Conservation (phyloP, 1,140 invertebrate species). For the Heliconius hewitsoni region DNA sequence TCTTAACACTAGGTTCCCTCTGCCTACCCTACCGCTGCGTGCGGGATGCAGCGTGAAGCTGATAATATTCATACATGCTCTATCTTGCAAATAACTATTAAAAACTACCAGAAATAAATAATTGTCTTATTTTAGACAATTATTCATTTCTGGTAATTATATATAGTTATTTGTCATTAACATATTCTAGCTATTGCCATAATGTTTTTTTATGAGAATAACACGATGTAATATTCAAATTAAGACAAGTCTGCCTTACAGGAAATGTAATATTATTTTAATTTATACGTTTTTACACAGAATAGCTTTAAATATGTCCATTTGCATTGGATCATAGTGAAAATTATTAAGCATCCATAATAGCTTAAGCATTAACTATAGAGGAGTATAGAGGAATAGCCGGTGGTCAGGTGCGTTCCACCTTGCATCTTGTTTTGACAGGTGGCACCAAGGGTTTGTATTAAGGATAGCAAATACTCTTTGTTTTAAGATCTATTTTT, state of each 20-base stretch:
- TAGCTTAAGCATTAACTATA: constrained; percentile 25
- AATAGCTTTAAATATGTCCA: neutral
- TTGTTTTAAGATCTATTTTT: constrained; percentile 53
- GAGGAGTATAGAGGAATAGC: constrained; percentile 25
- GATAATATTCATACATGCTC: neutral
- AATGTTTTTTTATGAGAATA: neutral
- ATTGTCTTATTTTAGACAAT: neutral
- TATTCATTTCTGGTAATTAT: no score
- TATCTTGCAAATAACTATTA: neutral
- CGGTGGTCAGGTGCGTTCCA: constrained; percentile 53
- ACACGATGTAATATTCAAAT: neutral
- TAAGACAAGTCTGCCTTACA: neutral
- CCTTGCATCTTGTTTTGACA: constrained; percentile 67
- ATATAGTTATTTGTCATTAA: neutral
- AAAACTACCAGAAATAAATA: neutral
- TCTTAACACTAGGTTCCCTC: no score
- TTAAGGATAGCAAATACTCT: constrained; percentile 48
- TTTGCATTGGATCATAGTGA: constrained; percentile 14
- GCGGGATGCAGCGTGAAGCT: no score
- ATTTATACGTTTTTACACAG: constrained; percentile 13
- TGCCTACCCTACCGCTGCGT: no score
- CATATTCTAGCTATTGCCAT: neutral
- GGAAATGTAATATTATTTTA: constrained; percentile 10
- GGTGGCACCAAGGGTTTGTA: constrained; percentile 49
- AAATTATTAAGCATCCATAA: constrained; percentile 7